Percentiles rank a stretch among this genome's conserved stretches.
These are phyloP conservation scores for Grammomys dolichurus DNA, from an alignment of 2,113 vertebrate species.

Conservation along the genomic window DNA sequence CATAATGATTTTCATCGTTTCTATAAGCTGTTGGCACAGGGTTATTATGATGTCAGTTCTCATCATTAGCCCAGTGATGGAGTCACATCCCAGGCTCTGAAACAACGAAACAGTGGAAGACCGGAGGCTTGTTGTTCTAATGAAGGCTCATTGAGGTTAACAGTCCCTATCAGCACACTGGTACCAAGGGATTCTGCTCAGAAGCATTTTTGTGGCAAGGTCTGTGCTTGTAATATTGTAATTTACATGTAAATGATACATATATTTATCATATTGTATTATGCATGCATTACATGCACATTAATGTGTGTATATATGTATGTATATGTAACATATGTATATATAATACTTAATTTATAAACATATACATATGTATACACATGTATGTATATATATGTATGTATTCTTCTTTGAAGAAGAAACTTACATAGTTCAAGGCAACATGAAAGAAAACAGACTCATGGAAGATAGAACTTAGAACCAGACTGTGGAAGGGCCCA, in stretches of 20 bases:
- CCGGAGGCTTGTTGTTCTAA: slow-evolving; percentile 43
- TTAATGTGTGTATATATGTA: too few species aligned
- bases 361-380: neutral
- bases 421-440: neutral
- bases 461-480: neutral
- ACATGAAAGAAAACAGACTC: neutral
- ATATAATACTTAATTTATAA: too few species aligned
- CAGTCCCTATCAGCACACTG: neutral
- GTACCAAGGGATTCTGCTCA: slow-evolving; percentile 10
- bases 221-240: neutral
- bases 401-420: neutral
- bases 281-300: neutral
- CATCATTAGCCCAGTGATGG: slow-evolving; percentile 43
- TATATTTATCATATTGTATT: slow-evolving; percentile 12
- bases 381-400: neutral
- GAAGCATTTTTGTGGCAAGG: neutral
- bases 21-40: slow-evolving; percentile 62
- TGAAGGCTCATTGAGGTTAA: slow-evolving; percentile 34
- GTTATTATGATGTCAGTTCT: slow-evolving; percentile 61
- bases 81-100: slow-evolving; percentile 22
- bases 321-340: too few species aligned
- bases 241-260: neutral
- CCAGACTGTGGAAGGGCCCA: slow-evolving; percentile 7
- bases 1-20: slow-evolving; percentile 72
- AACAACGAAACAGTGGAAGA: neutral